A percentile compares a stretch with the other conserved stretches of the same genome.
phyloP scores from a whole-genome alignment of 2,888 invertebrate species.

The Pollenia labialis region DNA sequence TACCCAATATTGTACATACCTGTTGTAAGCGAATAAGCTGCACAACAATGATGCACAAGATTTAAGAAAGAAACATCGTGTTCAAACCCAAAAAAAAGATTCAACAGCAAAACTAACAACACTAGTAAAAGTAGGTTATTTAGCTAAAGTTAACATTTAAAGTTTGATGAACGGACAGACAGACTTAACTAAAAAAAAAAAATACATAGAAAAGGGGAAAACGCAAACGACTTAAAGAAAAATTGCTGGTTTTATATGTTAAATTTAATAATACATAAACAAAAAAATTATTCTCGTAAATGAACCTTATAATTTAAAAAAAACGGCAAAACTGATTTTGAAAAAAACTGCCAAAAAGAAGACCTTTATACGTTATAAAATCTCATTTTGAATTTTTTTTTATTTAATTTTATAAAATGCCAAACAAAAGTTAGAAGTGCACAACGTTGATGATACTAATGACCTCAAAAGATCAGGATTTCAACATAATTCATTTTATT shows the following conservation, averaged over 20 bases:
- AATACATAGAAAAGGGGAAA: slow-evolving; percentile 30
- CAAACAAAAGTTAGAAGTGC: neutral
- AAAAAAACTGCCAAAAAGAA: slow-evolving; percentile 17
- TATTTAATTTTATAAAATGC: slow-evolving; percentile 16
- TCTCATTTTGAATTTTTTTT: neutral
- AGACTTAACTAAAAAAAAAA: slow-evolving; percentile 21
- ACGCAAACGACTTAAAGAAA: slow-evolving; percentile 32
- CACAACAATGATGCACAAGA: slow-evolving; percentile 30
- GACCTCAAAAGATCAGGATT: slow-evolving; percentile 66
- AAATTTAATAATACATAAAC: slow-evolving; percentile 29
- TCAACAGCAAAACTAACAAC: slow-evolving; percentile 42
- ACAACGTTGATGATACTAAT: slow-evolving; percentile 5
- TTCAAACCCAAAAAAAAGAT: slow-evolving; percentile 21
- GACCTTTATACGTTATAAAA: slow-evolving; percentile 47
- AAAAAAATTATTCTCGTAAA: slow-evolving; percentile 36
- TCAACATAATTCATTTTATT: slow-evolving; percentile 23
- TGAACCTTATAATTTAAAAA: slow-evolving; percentile 62
- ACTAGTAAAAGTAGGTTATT: slow-evolving; percentile 72
- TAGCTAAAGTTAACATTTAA: slow-evolving; percentile 66
- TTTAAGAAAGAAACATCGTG: slow-evolving; percentile 27
- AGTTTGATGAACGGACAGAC: slow-evolving; percentile 50
- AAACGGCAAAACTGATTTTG: slow-evolving; percentile 6
- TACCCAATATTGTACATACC: slow-evolving; percentile 48
- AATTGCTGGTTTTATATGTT: slow-evolving; percentile 55
- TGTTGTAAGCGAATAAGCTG: slow-evolving; percentile 23